Percentiles rank a stretch among this genome's conserved stretches.
Evolutionary conservation across 2,113 vertebrate genomes (phyloP).

Genomic region (Atlantisia rogersi): DNA sequence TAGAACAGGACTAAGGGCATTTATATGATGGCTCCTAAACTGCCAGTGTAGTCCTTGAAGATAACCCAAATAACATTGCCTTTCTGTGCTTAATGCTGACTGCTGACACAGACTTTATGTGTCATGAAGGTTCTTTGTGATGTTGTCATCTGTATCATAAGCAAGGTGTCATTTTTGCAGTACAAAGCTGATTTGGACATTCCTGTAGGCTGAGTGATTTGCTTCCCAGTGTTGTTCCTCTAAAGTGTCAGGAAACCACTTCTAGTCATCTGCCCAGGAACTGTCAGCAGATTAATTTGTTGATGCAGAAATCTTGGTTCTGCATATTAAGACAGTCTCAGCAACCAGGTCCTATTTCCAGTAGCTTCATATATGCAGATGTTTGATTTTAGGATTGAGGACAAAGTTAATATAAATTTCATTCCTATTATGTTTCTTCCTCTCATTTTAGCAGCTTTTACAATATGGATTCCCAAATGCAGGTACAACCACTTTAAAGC

Average conservation of each 20-base stretch:
- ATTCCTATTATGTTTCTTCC: neutral
- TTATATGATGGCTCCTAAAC: neutral
- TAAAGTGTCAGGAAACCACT: neutral
- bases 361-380: neutral
- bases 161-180: neutral
- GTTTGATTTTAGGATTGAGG: neutral
- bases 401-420: neutral
- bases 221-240: neutral
- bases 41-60: neutral
- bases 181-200: neutral
- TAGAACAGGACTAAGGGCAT: neutral
- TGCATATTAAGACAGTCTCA: neutral
- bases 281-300: neutral
- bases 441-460: neutral
- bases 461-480: neutral
- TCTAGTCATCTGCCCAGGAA: neutral
- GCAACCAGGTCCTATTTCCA: neutral
- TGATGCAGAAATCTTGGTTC: neutral
- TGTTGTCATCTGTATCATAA: neutral
- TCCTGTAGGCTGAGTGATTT: fast-evolving
- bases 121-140: neutral
- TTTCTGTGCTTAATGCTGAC: neutral
- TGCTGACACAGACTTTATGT: neutral
- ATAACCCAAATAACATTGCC: neutral
- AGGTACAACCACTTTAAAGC: neutral